Evolutionary conservation across 2,888 invertebrate species (phyloP).

Genomic region (Lepidonotus clava): DNA sequence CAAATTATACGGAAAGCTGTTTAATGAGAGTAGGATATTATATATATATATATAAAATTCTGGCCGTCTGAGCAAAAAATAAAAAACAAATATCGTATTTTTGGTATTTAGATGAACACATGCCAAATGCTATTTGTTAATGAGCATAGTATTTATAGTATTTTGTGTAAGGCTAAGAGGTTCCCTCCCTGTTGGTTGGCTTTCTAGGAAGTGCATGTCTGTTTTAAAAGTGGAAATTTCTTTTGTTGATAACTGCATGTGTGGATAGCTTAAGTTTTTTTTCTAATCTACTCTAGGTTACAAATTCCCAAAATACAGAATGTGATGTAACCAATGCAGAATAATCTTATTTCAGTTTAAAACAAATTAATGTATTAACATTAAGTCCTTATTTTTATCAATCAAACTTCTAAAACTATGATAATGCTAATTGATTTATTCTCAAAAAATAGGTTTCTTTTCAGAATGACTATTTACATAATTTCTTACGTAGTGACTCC

Average conservation of each 20-base stretch:
- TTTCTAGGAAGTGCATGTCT: slow-evolving; percentile 52
- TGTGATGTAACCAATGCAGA: not conserved
- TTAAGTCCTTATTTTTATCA: not conserved
- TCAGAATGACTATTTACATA: slow-evolving; percentile 53
- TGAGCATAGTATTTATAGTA: slow-evolving; percentile 41
- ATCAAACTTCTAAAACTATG: not conserved
- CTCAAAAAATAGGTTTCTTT: not conserved
- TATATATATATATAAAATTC: not conserved
- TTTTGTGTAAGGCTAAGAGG: slow-evolving; percentile 50
- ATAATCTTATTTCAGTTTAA: not conserved
- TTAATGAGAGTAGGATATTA: no score
- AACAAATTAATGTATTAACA: not conserved
- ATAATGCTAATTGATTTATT: not conserved
- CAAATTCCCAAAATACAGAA: not conserved
- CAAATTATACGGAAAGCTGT: no score
- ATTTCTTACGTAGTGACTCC: slow-evolving; percentile 11
- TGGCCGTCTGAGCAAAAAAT: no score
- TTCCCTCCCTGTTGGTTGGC: slow-evolving; percentile 33
- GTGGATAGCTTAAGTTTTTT: slow-evolving; percentile 45
- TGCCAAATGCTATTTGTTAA: slow-evolving; percentile 51
- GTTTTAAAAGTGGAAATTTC: slow-evolving; percentile 27
- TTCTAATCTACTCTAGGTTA: slow-evolving; percentile 22
- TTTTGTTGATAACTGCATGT: slow-evolving; percentile 48
- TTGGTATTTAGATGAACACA: slow-evolving; percentile 43
- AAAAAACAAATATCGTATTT: not conserved